Base-by-base conservation (phyloP, 1,140 invertebrate species). In the Danaus plexippus region DNA sequence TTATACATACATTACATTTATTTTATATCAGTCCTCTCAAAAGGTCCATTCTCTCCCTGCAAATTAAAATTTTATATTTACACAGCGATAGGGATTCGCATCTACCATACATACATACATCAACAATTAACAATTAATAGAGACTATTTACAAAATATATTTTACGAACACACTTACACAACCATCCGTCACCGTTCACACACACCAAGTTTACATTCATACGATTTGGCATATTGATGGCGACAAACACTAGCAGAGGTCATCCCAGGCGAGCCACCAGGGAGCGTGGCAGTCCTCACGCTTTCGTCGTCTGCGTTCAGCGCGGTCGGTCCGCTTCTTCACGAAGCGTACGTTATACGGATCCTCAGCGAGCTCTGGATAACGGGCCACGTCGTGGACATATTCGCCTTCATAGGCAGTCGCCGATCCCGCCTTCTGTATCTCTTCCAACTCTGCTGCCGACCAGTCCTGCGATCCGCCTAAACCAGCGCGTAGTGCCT, bases 331-430 rank as follows among this genome's bases (percentile, higher is more conserved):
- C 61, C 92, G 90, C 77, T 95, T 95, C 85, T 96, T 96, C 9
- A 94, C 90, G 75, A 97, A 96, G 66, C 93, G 91, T 52, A 99
- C 92, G 88, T 98, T 98, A 85, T 95, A 97, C 2, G 96, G 96
- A 88, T 98, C 97, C 86, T 98, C 97, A 10, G 96, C 94, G 10
- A 98, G 88, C 77, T 98, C 95, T 0, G 97, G 96, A 88, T 96
- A 98, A 11, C 92, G 87, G 66, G 93, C 91, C 11, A 96, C 92
- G 73, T 97, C 94, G 79, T 97, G 95, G 57, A 96, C 93, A 87
- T 97, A 97, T 70, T 96, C 93, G 49, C 94, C 95, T 70, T 97
- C 94, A 85, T 97, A 98, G 64, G 92, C 94, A 5, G 91, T 89
- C 10, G 94, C 93, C 67, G 92, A 92, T 10, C 95, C 96, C 52